A percentile compares a stretch with the other conserved stretches of the same genome.
phyloP scores from a whole-genome alignment of 2,888 invertebrate species.

The Scaptomyza reducta region DNA sequence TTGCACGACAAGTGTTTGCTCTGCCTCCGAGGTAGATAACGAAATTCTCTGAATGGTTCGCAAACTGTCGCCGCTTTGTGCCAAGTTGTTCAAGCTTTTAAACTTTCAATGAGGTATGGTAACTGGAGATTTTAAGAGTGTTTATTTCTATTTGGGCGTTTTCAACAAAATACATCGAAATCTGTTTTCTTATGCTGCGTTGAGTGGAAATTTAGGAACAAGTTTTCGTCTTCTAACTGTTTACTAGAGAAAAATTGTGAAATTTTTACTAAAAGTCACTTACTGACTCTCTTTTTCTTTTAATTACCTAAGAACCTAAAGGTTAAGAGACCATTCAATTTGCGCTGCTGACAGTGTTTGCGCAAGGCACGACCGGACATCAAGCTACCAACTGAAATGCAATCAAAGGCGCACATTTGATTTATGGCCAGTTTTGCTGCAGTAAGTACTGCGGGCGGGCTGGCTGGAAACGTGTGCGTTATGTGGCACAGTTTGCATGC shows the following conservation, averaged over 20 bases:
- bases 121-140: conserved; percentile 1
- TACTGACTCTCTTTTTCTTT: too few species aligned
- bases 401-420: conserved; percentile 65
- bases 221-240: background rate
- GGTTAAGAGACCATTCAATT: too few species aligned
- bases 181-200: background rate
- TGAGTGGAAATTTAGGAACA: background rate
- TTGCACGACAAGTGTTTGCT: conserved; percentile 34
- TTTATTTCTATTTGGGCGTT: background rate
- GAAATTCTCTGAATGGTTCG: conserved; percentile 31
- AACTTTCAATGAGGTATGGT: conserved; percentile 17
- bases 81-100: conserved; percentile 25
- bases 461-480: conserved; percentile 46
- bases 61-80: conserved; percentile 40
- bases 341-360: conserved; percentile 10
- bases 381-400: conserved; percentile 51
- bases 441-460: conserved; percentile 30
- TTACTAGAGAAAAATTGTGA: background rate
- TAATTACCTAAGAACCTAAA: too few species aligned
- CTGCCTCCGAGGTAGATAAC: conserved; percentile 25
- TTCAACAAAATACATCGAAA: background rate
- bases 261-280: background rate
- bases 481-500: conserved; percentile 44
- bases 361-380: conserved; percentile 1
- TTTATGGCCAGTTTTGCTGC: conserved; percentile 59